Evolutionary conservation across 2,888 invertebrate genomes (phyloP).

Genomic region (Spisula subtruncata): DNA sequence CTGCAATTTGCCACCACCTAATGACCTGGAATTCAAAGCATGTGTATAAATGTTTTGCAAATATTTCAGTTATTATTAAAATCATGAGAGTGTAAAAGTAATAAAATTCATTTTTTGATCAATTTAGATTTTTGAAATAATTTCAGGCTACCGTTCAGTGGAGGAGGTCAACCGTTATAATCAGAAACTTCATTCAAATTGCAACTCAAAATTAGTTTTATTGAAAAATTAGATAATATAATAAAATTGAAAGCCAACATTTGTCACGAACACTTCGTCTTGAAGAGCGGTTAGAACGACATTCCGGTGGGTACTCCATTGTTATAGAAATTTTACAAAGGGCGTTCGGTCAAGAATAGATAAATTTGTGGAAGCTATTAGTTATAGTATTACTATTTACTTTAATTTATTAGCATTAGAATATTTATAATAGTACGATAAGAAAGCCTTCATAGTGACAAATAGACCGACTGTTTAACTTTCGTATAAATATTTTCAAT

Average conservation of each 20-base stretch:
- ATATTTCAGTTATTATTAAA: too few species aligned
- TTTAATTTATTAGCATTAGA: not conserved
- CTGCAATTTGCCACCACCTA: too few species aligned
- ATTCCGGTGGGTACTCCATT: not conserved
- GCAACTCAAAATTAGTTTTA: not conserved
- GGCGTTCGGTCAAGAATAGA: not conserved
- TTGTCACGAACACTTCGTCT: too few species aligned
- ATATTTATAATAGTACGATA: slow-evolving; percentile 4
- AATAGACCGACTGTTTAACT: not conserved
- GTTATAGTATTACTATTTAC: not conserved
- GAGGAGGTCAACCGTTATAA: too few species aligned
- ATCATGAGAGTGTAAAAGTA: too few species aligned
- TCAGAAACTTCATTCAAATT: not conserved
- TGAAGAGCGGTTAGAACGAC: too few species aligned
- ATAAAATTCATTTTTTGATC: too few species aligned
- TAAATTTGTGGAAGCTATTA: not conserved
- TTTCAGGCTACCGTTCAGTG: too few species aligned
- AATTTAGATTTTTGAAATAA: too few species aligned
- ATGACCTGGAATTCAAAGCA: too few species aligned
- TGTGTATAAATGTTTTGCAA: too few species aligned
- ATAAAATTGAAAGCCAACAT: not conserved
- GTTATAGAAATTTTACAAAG: not conserved
- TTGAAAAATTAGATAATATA: not conserved
- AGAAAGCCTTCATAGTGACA: not conserved
- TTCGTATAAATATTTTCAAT: not conserved